Conservation (phyloP, 2,113 vertebrate species). For the Entelurus aequoreus region DNA sequence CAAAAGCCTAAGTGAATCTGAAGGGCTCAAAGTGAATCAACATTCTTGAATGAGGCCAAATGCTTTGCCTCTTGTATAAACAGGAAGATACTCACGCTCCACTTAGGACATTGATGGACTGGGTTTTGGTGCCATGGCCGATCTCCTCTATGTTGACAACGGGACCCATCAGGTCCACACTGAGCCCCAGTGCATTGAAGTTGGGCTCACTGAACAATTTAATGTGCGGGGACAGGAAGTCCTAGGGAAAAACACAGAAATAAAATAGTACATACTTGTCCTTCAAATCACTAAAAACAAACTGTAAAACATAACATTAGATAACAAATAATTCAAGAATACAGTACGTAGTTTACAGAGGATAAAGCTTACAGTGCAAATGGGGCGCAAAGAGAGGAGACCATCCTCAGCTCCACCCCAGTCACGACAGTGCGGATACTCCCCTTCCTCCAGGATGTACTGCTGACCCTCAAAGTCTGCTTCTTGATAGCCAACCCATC, state of each 20-base stretch:
- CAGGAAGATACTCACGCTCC: slow-evolving; percentile 83
- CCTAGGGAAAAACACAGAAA: slow-evolving; percentile 58
- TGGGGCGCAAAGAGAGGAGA: slow-evolving; percentile 80
- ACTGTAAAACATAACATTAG: not conserved
- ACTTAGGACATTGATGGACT: slow-evolving; percentile 80
- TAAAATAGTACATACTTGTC: not conserved
- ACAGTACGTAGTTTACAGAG: not conserved
- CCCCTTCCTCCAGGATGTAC: slow-evolving; percentile 92
- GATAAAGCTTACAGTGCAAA: slow-evolving; percentile 77
- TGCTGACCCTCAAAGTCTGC: slow-evolving; percentile 85
- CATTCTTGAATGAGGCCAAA: no score
- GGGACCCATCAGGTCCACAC: slow-evolving; percentile 79
- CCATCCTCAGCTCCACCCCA: slow-evolving; percentile 81
- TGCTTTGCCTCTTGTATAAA: not conserved
- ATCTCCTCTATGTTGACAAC: slow-evolving; percentile 81
- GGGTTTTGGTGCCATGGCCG: slow-evolving; percentile 78
- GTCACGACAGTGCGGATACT: slow-evolving; percentile 80
- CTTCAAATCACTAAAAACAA: no score
- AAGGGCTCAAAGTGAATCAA: not conserved
- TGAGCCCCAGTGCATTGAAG: slow-evolving; percentile 76
- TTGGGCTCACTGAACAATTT: slow-evolving; percentile 84
- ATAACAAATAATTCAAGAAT: no score
- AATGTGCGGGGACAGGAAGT: slow-evolving; percentile 81
- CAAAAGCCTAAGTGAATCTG: not conserved
- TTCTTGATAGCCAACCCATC: slow-evolving; percentile 92